Conservation (phyloP, 2,888 invertebrate genomes). For the Brachyopa scutellaris region DNA sequence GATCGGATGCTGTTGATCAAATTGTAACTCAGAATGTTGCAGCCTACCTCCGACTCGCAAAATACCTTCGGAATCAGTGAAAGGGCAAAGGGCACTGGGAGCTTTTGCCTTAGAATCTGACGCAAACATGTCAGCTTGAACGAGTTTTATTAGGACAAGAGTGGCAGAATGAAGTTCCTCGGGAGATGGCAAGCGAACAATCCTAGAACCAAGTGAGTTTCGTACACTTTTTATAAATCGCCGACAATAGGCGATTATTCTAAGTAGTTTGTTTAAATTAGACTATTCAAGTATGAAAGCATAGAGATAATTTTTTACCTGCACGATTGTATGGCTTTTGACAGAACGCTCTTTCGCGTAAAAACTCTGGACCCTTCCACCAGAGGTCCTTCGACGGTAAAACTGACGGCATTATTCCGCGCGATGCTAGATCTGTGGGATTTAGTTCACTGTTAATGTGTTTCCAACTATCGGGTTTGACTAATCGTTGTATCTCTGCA, state of each 20-base stretch:
- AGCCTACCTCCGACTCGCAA: neutral
- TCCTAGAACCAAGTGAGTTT: neutral
- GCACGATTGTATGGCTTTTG: neutral
- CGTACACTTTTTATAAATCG: neutral
- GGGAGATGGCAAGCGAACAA: neutral
- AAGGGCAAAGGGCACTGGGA: neutral
- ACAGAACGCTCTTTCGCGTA: neutral
- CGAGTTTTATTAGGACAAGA: neutral
- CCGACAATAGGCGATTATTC: neutral
- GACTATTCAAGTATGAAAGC: neutral
- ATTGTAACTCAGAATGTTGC: neutral
- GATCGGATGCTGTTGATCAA: neutral
- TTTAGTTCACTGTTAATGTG: slow-evolving; percentile 32
- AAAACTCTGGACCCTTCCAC: slow-evolving; percentile 48
- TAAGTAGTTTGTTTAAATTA: neutral
- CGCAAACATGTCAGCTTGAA: neutral
- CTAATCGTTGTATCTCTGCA: slow-evolving; percentile 21
- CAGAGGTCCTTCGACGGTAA: slow-evolving; percentile 18
- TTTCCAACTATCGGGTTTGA: slow-evolving; percentile 6
- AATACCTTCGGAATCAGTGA: neutral
- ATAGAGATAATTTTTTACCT: neutral
- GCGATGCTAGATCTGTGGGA: slow-evolving; percentile 29
- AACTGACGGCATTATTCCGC: slow-evolving; percentile 20
- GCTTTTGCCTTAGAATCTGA: neutral
- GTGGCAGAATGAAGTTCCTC: neutral